Evolutionary conservation across 92 coral and sea anemone species (phyloP), one percentile per base, ranked within the genome.

Genomic region (Pocillopora grandis): DNA sequence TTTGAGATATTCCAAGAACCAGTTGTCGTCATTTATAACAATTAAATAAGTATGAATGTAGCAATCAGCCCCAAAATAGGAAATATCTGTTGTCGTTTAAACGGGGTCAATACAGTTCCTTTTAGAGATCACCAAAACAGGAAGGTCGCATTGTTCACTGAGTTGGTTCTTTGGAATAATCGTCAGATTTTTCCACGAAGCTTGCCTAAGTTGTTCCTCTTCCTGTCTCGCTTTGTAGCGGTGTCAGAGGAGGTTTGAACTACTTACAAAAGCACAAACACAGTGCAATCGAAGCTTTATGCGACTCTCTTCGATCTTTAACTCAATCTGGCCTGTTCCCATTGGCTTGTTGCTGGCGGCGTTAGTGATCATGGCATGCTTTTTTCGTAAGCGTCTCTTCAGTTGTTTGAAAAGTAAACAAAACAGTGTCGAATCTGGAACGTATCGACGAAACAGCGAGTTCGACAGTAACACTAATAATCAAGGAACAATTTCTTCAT

Each of bases 311-410:
- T 70, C 85, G 9, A n/a, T 81, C 7, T 71, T 71, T 21, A 58
- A 58, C 12, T 81, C 77, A 21, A 81, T 81, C 20, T 81, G 85
- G 85, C 85, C 85, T 12, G 78, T 71, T 36, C 85, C 85, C 15
- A 70, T 71, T 23, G 85, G 85, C 8, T 83, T 83, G 27, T 58
- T 83, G 19, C 20, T 83, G 20, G 71, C 86, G 20, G 18, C 64
- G 20, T 8, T 83, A 10, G 31, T 62, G 9, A 63, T 83, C 12
- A 83, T 83, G 86, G 86, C 86, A 23, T 83, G 21, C 58, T 14
- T 83, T 62, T 73, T 73, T 17, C 79, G 86, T 27, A 83, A 75
- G 23, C 59, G 80, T 3, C 58, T 74, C 71, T 83, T 83, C 65
- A 31, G 74, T 33, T 83, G 86, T 31, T 74, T 83, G 66, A 83